phyloP scores from a whole-genome alignment of 1,140 invertebrate genomes.

The Cyrtorhinus lividipennis region DNA sequence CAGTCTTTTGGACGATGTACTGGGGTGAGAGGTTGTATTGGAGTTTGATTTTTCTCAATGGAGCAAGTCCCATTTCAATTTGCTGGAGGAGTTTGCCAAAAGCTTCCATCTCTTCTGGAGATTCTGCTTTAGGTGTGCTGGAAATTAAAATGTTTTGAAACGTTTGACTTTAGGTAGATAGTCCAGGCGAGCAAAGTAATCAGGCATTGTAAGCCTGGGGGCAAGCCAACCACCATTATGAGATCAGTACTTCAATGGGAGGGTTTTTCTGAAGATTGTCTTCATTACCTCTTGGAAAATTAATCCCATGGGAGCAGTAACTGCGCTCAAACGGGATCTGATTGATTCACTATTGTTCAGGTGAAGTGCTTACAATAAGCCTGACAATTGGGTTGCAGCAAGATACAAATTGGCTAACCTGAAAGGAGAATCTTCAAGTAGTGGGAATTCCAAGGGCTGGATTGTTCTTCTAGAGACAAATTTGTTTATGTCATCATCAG shows the following conservation, averaged over 20 bases:
- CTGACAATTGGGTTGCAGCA: no score
- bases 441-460: no score
- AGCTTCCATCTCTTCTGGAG: background rate
- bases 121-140: background rate
- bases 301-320: no score
- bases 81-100: background rate
- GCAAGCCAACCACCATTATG: background rate
- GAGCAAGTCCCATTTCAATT: background rate
- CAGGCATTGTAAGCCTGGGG: background rate
- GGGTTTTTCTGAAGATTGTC: background rate
- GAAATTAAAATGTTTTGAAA: background rate
- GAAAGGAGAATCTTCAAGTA: no score
- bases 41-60: background rate
- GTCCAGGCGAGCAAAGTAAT: no score
- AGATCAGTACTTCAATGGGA: background rate
- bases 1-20: background rate
- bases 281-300: background rate
- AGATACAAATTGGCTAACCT: no score
- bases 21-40: background rate
- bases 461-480: no score
- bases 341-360: no score
- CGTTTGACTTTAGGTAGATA: no score
- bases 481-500: no score
- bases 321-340: background rate
- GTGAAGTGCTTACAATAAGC: no score